Conservation (phyloP, 2,113 vertebrate species). For the Oenanthe oenanthe region DNA sequence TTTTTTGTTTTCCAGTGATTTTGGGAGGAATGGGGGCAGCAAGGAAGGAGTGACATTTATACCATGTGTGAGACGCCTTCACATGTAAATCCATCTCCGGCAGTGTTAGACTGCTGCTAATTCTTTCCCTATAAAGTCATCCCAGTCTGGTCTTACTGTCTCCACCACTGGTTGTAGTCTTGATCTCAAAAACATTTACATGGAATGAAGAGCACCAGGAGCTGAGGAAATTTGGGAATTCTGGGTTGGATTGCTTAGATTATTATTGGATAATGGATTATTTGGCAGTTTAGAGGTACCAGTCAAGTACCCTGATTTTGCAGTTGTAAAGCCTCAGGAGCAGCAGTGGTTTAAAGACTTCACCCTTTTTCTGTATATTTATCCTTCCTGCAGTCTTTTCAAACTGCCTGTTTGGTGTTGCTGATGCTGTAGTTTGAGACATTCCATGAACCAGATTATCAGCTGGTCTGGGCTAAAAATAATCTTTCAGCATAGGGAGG, state of each 20-base stretch:
- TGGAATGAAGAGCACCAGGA: background rate
- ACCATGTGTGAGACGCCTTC: background rate
- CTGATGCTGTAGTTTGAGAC: conserved; percentile 1
- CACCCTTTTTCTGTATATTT: background rate
- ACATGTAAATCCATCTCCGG: background rate
- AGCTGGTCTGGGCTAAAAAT: background rate
- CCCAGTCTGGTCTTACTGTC: background rate
- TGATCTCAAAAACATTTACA: background rate
- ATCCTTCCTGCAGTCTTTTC: background rate
- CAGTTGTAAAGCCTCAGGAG: background rate
- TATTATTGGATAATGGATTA: background rate
- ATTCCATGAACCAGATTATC: background rate
- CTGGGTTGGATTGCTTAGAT: background rate
- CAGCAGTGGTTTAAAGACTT: background rate
- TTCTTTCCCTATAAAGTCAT: background rate
- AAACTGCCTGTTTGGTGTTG: background rate
- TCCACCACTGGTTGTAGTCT: background rate
- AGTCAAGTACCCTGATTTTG: background rate
- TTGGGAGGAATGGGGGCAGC: background rate
- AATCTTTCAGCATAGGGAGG: background rate
- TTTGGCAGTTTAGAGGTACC: background rate
- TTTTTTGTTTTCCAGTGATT: conserved; percentile 10
- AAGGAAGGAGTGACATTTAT: background rate
- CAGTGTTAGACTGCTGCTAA: background rate
- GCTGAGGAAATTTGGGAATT: background rate